A percentile compares a stretch with the other conserved stretches of the same genome.
Conservation (phyloP, 2,113 vertebrate species). For the Grantiella picta region DNA sequence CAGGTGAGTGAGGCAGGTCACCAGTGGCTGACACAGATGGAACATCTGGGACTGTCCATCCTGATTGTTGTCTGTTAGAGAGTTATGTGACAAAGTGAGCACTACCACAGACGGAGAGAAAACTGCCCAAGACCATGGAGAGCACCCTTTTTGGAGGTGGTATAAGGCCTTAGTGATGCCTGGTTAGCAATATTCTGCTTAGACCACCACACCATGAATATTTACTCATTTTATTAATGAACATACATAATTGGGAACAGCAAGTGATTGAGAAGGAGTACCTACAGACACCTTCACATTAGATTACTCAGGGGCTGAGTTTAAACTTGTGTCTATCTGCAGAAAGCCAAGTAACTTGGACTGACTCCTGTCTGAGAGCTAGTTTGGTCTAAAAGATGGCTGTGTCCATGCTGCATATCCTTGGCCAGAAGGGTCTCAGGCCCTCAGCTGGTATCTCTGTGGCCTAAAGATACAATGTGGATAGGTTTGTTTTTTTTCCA, state of each 20-base stretch:
- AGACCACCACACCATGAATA: background rate
- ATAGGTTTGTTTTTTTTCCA: background rate
- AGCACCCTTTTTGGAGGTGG: rapidly evolving
- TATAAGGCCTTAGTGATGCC: background rate
- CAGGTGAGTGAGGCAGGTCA: background rate
- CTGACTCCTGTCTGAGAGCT: background rate
- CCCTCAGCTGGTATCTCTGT: background rate
- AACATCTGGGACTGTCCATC: background rate
- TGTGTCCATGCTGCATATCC: background rate
- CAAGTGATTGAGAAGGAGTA: background rate
- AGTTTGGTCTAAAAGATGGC: background rate
- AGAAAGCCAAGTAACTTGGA: background rate
- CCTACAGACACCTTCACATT: background rate
- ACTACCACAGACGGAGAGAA: background rate
- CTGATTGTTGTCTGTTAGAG: background rate
- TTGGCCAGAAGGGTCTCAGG: background rate
- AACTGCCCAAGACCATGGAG: background rate
- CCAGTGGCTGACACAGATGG: background rate
- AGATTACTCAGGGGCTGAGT: background rate
- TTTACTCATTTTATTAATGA: background rate
- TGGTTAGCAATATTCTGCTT: background rate
- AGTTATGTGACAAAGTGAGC: background rate
- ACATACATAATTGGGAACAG: background rate
- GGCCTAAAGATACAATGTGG: background rate
- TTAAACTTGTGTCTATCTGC: background rate